Base-by-base conservation (phyloP, 2,797 vertebrate genomes). In the Silurus aristotelis region DNA sequence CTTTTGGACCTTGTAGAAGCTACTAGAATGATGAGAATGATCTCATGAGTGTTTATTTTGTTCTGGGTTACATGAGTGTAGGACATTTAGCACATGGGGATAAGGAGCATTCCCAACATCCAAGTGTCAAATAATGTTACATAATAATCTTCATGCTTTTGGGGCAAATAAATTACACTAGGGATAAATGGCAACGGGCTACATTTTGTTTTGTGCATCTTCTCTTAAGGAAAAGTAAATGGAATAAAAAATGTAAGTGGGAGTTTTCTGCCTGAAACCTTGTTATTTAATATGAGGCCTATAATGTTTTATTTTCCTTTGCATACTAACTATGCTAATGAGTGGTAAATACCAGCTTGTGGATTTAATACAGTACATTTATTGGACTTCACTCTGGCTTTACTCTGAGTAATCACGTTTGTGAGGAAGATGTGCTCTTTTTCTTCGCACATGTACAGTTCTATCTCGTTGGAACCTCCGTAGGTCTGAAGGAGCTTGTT, bases 351-450 rank as follows among this genome's bases (percentile, higher is more conserved):
- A 72, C 38, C 38, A 38, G 38, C 38, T 38, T 38, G 38, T 38
- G 38, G 38, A 38, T 3, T 38, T 38, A 38, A 38, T 38, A 38
- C 38, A 38, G 38, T 38, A 38, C 38, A 38, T 38, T 38, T 38
- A 38, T 38, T 38, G 38, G 38, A 38, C 38, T 38, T 38, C 5
- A 38, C 38, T 38, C 38, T 38, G 38, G 5, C 38, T 38, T 38
- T 38, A 38, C 38, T 38, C 38, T 38, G 84, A 83, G 61, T 90
- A 82, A 88, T 90, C 81, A 64, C 81, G 63, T 87, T 82, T 70
- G 25, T 85, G 85, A 88, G 82, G 87, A 64, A 75, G 55, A 5
- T 13, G 46, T 31, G 27, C 8, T 55, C 25, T 19, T 6, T 60
- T 58, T 31, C 52, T 17, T 56, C 5, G 13, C 55, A 77, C 56